These are phyloP conservation scores for Mesoclemmys tuberculata DNA, from an alignment of 2,113 vertebrate species.

Conservation along the genomic window DNA sequence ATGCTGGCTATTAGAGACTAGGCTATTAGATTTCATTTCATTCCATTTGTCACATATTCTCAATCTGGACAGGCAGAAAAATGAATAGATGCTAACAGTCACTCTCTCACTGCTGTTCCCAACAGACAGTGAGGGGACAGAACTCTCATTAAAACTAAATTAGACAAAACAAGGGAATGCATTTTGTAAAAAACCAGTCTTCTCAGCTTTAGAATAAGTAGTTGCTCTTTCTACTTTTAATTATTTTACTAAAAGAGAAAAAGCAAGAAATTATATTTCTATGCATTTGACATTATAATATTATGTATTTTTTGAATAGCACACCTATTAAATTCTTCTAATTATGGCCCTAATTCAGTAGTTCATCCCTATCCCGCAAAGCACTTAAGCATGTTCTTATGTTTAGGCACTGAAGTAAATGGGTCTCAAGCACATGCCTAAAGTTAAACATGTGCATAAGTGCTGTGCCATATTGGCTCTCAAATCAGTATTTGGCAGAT, in stretches of 20 bases:
- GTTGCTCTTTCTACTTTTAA: neutral
- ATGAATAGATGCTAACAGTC: neutral
- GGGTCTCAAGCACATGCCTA: no score
- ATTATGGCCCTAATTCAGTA: conserved; percentile 1
- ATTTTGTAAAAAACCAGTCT: neutral
- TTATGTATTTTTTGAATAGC: neutral
- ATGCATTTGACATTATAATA: neutral
- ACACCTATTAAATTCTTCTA: neutral
- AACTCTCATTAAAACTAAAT: neutral
- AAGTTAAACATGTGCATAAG: conserved; percentile 21
- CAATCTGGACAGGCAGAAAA: neutral
- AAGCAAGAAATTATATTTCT: neutral
- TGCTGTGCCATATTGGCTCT: conserved; percentile 21
- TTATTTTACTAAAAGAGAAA: neutral
- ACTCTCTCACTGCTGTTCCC: neutral
- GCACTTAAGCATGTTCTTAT: neutral
- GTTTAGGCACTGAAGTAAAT: neutral
- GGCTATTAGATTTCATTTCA: neutral
- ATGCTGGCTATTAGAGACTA: neutral
- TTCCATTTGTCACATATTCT: neutral
- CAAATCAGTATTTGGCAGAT: conserved; percentile 27
- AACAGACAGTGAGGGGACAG: neutral
- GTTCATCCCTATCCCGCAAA: neutral
- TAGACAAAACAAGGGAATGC: neutral
- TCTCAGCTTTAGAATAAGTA: neutral